These are phyloP conservation scores for Emydura subglobosa DNA, from an alignment of 2,113 vertebrate genomes.

Conservation along the genomic window DNA sequence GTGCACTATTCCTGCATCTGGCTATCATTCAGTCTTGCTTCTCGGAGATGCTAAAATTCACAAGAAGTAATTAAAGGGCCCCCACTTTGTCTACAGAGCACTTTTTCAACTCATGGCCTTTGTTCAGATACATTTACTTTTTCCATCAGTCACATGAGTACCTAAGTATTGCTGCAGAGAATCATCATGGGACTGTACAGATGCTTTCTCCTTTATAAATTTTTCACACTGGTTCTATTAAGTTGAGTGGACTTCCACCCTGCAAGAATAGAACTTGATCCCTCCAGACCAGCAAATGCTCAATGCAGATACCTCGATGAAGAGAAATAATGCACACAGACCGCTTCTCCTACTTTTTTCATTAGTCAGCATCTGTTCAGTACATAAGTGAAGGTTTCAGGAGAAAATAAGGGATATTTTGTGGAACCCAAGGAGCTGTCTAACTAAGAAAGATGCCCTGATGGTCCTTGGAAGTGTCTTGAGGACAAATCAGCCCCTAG, in stretches of 20 bases:
- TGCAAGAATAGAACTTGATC: slow-evolving; percentile 46
- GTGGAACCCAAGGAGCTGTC: neutral
- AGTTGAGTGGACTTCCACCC: slow-evolving; percentile 55
- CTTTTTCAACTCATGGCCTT: slow-evolving; percentile 27
- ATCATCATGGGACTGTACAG: slow-evolving; percentile 27
- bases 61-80: slow-evolving; percentile 50
- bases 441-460: neutral
- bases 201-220: slow-evolving; percentile 59
- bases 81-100: slow-evolving; percentile 50
- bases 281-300: slow-evolving; percentile 50
- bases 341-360: neutral
- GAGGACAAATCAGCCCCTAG: neutral
- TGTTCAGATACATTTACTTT: slow-evolving; percentile 57
- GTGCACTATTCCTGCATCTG: neutral
- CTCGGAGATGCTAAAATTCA: neutral
- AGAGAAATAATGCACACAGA: neutral
- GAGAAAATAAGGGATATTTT: slow-evolving; percentile 26
- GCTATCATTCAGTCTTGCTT: neutral
- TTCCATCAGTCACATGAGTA: slow-evolving; percentile 61
- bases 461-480: neutral
- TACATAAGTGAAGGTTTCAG: neutral
- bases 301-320: neutral
- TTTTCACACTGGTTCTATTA: slow-evolving; percentile 57
- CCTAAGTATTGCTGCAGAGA: neutral
- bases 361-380: neutral